These are phyloP conservation scores for Agelastica alni DNA, from an alignment of 2,888 invertebrate species.

Conservation along the genomic window DNA sequence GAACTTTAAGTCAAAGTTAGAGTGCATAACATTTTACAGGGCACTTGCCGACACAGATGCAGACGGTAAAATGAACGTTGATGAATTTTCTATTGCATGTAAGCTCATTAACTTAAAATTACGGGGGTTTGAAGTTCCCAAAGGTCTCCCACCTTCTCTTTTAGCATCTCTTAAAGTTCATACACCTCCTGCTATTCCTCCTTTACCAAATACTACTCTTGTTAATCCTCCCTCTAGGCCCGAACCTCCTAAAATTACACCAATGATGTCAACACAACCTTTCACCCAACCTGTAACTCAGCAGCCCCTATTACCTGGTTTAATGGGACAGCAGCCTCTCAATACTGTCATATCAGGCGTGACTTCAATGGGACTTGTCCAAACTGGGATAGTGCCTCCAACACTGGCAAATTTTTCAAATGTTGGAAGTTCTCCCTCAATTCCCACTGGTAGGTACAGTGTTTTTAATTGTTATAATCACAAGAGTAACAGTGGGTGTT, in stretches of 20 bases:
- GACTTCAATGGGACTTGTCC: conserved; percentile 26
- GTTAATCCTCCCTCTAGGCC: conserved; percentile 53
- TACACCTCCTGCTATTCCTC: conserved; percentile 50
- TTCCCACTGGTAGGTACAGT: conserved; percentile 29
- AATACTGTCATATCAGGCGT: conserved; percentile 20
- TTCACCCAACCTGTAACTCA: conserved; percentile 44
- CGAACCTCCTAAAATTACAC: conserved; percentile 50
- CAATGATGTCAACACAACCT: conserved; percentile 47
- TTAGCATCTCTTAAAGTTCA: conserved; percentile 67
- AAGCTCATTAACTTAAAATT: conserved; percentile 91
- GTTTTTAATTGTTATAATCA: not conserved
- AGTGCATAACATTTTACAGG: too few species aligned
- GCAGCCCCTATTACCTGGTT: conserved; percentile 26
- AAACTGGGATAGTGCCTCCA: conserved; percentile 32
- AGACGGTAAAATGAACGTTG: conserved; percentile 94
- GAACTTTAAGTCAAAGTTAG: too few species aligned
- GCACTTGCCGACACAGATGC: conserved; percentile 91
- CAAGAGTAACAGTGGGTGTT: too few species aligned
- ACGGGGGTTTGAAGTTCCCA: conserved; percentile 89
- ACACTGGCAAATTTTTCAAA: conserved; percentile 29
- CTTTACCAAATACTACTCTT: conserved; percentile 47
- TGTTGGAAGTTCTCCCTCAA: conserved; percentile 6
- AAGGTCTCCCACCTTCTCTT: conserved; percentile 77
- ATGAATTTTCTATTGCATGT: conserved; percentile 98
- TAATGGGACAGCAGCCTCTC: conserved; percentile 26